Evolutionary conservation across 2,113 vertebrate genomes (phyloP), one percentile per base, ranked within the genome.

Genomic region (Hirundichthys speculiger): DNA sequence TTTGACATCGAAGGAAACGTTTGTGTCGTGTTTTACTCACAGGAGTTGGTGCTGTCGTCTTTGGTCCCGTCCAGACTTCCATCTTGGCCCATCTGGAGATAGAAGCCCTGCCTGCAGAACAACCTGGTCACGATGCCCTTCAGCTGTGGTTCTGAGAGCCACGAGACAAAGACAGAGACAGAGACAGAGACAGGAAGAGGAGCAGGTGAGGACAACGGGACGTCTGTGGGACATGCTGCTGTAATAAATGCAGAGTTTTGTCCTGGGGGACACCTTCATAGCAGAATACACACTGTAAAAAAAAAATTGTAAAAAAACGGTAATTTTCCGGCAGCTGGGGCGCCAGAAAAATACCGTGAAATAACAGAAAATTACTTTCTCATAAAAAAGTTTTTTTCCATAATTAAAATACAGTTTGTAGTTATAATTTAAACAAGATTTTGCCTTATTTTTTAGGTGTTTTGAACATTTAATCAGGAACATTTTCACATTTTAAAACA

Each of bases 111-210:
- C 91, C 96, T 96, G 95, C 96, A 97, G 92, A 96, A 98, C 94
- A 98, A 95, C 93, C 96, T 96, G 94, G 96, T 98, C 95, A 98
- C 96, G 94, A 98, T 98, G 82, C 96, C 96, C 95, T 98, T 98
- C 93, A 98, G 96, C 93, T 98, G 96, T 90, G 96, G 96, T 96
- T 98, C 96, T 98, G 88, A 84, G 48, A 5, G 14, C 52, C 45
- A 38, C 49, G 66, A n/a, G n/a, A n/a, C n/a, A n/a, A n/a, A n/a
- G 16, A 67, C 59, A 76, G 13, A 74, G 9, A 77, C 34, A 69
- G 2, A 16, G n/a, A n/a, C n/a, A 49, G 1, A 58, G 16, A 79
- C 19, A 63, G 15, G 8, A 51, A 25, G 38, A 59, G 10, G n/a
- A 56, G 41, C 2, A 56, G 39, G 34, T 56, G 0, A 61, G 42